Evolutionary conservation across 2,113 vertebrate genomes (phyloP).

Genomic region (Cygnus atratus): DNA sequence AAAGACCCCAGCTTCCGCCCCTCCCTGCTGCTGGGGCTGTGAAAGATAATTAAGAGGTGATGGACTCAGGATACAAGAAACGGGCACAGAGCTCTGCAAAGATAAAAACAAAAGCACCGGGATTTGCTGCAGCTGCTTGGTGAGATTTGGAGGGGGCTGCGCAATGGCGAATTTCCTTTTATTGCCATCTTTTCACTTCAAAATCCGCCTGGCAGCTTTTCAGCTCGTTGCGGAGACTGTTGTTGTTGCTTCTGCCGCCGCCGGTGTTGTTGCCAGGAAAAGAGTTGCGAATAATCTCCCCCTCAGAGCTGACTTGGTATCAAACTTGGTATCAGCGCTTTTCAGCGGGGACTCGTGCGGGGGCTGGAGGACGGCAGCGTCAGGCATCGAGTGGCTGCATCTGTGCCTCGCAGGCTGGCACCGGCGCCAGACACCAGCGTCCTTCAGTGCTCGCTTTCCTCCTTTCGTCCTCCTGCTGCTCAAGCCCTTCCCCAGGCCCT

Average conservation of each 20-base stretch:
- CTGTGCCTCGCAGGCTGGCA: background rate
- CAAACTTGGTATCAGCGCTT: background rate
- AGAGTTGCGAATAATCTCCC: slow-evolving; percentile 25
- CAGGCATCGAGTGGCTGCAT: slow-evolving; percentile 7
- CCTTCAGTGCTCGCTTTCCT: background rate
- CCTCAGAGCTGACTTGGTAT: background rate
- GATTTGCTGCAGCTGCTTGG: slow-evolving; percentile 41
- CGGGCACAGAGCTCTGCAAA: background rate
- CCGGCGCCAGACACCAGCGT: rapidly evolving
- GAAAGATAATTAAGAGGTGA: background rate
- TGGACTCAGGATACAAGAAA: background rate
- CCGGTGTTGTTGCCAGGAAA: slow-evolving; percentile 16
- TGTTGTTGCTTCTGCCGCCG: background rate
- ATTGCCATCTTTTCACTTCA: slow-evolving; percentile 46
- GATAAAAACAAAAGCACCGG: slow-evolving; percentile 9
- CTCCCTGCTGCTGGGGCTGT: rapidly evolving
- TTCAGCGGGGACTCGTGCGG: background rate
- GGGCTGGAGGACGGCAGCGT: background rate
- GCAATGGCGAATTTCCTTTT: background rate
- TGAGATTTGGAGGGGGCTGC: background rate
- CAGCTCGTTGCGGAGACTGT: slow-evolving; percentile 20
- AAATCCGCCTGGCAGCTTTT: slow-evolving; percentile 57
- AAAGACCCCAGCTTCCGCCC: background rate
- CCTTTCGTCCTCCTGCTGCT: background rate
- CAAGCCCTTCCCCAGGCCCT: background rate